Percentiles rank a stretch among this genome's conserved stretches.
Evolutionary conservation across 2,113 vertebrate genomes (phyloP).

Genomic region (Clarias batrachus): DNA sequence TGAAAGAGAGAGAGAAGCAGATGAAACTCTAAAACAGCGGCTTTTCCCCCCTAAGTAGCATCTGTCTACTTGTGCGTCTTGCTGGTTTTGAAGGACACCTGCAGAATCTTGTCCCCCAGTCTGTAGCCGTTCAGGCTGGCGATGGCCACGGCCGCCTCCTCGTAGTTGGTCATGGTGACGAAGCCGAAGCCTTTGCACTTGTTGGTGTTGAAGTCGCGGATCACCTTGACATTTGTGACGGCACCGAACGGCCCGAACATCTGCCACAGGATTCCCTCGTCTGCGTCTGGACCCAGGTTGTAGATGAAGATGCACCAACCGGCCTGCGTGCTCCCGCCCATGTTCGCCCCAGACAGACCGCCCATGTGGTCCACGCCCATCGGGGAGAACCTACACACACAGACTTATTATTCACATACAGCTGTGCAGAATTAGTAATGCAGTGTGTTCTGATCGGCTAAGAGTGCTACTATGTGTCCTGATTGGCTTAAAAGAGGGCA

Average conservation of each 20-base stretch:
- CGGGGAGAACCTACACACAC: constrained; percentile 87
- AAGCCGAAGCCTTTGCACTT: constrained; percentile 99
- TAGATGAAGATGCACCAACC: constrained; percentile 99
- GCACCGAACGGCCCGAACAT: constrained; percentile 98
- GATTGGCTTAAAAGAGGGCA: not conserved
- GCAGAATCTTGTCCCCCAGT: constrained; percentile 97
- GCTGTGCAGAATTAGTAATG: too few species aligned
- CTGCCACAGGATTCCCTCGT: constrained; percentile 98
- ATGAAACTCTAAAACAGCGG: constrained; percentile 12
- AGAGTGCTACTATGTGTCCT: not conserved
- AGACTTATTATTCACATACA: not conserved
- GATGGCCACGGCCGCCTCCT: constrained; percentile 99
- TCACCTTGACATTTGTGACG: constrained; percentile 98
- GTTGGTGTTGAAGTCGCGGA: constrained; percentile 99
- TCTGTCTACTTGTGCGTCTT: constrained; percentile 93
- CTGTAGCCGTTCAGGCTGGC: constrained; percentile 97
- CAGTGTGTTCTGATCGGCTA: not conserved
- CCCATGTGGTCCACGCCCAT: constrained; percentile 99
- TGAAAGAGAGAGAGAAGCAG: not conserved
- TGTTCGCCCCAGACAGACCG: constrained; percentile 86
- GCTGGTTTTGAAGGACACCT: constrained; percentile 99
- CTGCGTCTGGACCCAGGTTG: constrained; percentile 96
- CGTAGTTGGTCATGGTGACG: constrained; percentile 99
- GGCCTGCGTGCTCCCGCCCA: constrained; percentile 85
- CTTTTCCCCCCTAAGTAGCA: not conserved